phyloP scores from a whole-genome alignment of 2,113 vertebrate genomes.

The Myotis yumanensis region DNA sequence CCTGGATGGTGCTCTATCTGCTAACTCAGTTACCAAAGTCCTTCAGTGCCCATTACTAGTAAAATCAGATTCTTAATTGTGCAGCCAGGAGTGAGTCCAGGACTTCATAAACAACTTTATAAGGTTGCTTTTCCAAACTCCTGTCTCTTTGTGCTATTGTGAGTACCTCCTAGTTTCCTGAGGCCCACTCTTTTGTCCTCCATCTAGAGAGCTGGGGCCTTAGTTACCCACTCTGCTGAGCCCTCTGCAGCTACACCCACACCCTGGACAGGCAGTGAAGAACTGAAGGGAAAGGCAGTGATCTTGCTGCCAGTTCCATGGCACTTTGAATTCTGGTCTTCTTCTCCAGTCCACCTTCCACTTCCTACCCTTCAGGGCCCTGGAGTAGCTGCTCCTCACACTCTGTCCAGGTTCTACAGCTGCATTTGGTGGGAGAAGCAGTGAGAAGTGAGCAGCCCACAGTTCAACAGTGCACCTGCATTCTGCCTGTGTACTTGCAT shows the following conservation, averaged over 20 bases:
- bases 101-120: not conserved
- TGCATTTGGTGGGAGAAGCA: accelerated
- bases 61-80: not conserved
- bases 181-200: not conserved
- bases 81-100: not conserved
- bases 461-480: too few relatives aligned
- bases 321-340: not conserved
- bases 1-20: too few relatives aligned
- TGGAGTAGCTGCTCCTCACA: not conserved
- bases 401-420: not conserved
- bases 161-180: not conserved
- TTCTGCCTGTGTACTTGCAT: not conserved
- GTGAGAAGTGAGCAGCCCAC: too few relatives aligned
- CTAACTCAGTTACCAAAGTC: not conserved
- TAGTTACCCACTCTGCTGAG: not conserved
- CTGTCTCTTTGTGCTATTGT: not conserved
- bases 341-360: not conserved
- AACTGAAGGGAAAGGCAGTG: too few relatives aligned
- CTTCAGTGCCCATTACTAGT: not conserved
- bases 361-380: too few relatives aligned
- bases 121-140: not conserved
- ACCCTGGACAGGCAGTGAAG: not conserved
- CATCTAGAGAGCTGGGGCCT: not conserved
- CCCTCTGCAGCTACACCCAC: not conserved
- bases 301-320: not conserved